Evolutionary conservation across 2,113 vertebrate genomes (phyloP), one percentile per base, ranked within the genome.

Genomic region (Merops nubicus): DNA sequence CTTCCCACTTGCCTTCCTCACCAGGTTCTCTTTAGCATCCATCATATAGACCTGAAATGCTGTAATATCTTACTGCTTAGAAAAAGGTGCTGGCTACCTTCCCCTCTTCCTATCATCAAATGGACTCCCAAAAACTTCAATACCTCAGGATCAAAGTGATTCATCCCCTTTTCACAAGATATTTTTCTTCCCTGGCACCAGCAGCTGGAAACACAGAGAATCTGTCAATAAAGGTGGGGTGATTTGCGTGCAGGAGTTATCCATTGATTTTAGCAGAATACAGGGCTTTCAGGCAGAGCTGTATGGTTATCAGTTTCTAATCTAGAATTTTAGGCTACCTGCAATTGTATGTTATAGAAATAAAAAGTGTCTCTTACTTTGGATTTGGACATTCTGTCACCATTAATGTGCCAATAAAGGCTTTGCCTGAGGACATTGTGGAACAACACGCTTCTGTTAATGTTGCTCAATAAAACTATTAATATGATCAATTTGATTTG

Each of bases 381-480:
- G 60, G 73, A 85, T 94, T 96, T 96, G 73, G 21, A 93, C 84
- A 88, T 51, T 94, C 57, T 91, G 70, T 75, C 73, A 69, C 33
- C n/a, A 67, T 91, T 96, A 97, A 94, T 50, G n/a, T 92, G 92
- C 95, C 88, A 96, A 78, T 85, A 96, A 91, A 94, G 56, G 33
- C 90, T 91, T 96, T 96, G 77, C 75, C 94, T 93, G 73, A 92
- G 78, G 89, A 95, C 67, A 56, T 31, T 89, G 59, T 89, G 56
- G 51, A 93, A 67, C 78, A 97, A 94, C 62, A 95, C 47, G 81
- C 56, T 97, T 83, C 81, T 91, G 63, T 91, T 97, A 97, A 94
- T 74, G 67, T 85, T 97, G 91, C 76, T 97, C 93, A 95, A 87
- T 98, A 97, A 98, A 97, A 94, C 77, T 96, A 94, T 97, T 97